phyloP scores from a whole-genome alignment of 2,888 invertebrate species.

The Noctua janthina region DNA sequence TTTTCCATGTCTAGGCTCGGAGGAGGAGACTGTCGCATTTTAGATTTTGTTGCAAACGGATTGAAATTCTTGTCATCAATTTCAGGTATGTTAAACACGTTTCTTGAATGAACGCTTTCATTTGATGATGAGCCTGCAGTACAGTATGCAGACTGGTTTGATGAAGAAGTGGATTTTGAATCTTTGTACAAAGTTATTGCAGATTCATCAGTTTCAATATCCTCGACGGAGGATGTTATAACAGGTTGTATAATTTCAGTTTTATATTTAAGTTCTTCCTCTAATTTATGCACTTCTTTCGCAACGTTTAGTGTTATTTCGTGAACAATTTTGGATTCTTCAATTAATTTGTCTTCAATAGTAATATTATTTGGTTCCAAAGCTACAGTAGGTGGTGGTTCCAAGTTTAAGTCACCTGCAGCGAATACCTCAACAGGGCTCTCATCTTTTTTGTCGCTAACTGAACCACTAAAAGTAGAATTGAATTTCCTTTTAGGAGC shows the following conservation, averaged over 20 bases:
- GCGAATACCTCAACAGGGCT: slow-evolving; percentile 29
- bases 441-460: slow-evolving; percentile 29
- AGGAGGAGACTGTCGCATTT: slow-evolving; percentile 76
- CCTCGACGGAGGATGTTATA: slow-evolving; percentile 27
- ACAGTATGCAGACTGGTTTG: slow-evolving; percentile 77
- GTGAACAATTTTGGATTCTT: slow-evolving; percentile 16
- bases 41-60: slow-evolving; percentile 81
- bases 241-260: slow-evolving; percentile 24
- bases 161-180: slow-evolving; percentile 73
- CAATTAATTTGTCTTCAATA: slow-evolving; percentile 42
- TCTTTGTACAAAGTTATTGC: slow-evolving; percentile 48
- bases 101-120: slow-evolving; percentile 73
- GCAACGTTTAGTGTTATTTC: slow-evolving; percentile 26
- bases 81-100: slow-evolving; percentile 85
- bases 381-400: slow-evolving; percentile 22
- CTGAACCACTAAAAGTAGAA: slow-evolving; percentile 65
- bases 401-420: slow-evolving; percentile 30
- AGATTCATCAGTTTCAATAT: slow-evolving; percentile 28
- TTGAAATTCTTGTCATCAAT: slow-evolving; percentile 82
- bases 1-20: slow-evolving; percentile 62
- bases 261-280: slow-evolving; percentile 33
- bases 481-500: slow-evolving; percentile 74
- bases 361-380: slow-evolving; percentile 40
- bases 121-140: slow-evolving; percentile 75
- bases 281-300: slow-evolving; percentile 36